Evolutionary conservation across 2,888 invertebrate genomes (phyloP).

Genomic region (Acanthopleura granulata): DNA sequence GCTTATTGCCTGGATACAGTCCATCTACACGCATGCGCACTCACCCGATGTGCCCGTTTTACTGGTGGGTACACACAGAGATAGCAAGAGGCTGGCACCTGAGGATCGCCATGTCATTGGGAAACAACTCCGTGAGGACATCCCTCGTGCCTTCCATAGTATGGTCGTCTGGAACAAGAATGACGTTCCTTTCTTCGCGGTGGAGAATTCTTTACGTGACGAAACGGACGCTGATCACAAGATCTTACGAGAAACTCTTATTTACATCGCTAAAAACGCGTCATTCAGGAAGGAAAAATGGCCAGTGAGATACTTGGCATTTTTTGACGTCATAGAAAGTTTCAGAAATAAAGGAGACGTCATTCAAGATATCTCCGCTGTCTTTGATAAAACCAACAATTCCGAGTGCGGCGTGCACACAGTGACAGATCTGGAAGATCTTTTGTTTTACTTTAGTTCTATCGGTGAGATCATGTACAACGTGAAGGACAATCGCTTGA

Average conservation of each 20-base stretch:
- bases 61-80: slow-evolving; percentile 40
- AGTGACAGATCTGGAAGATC: slow-evolving; percentile 34
- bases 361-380: slow-evolving; percentile 30
- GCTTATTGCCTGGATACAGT: slow-evolving; percentile 38
- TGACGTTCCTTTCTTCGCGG: slow-evolving; percentile 36
- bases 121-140: slow-evolving; percentile 26
- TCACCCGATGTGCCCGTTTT: slow-evolving; percentile 35
- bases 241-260: slow-evolving; percentile 20
- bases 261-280: not conserved
- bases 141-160: slow-evolving; percentile 38
- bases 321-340: slow-evolving; percentile 37
- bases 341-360: slow-evolving; percentile 29
- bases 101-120: slow-evolving; percentile 26
- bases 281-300: slow-evolving; percentile 25
- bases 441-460: slow-evolving; percentile 35
- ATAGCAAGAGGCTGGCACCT: slow-evolving; percentile 28
- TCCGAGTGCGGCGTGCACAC: slow-evolving; percentile 32
- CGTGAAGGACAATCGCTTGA: slow-evolving; percentile 36
- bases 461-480: slow-evolving; percentile 41
- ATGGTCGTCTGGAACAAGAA: slow-evolving; percentile 41
- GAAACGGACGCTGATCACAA: slow-evolving; percentile 35
- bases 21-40: slow-evolving; percentile 37
- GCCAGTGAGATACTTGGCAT: slow-evolving; percentile 38
- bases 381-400: slow-evolving; percentile 25
- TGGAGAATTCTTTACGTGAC: slow-evolving; percentile 37